Base-by-base conservation (phyloP, 2,888 invertebrate species). In the Pilophorus perplexus region DNA sequence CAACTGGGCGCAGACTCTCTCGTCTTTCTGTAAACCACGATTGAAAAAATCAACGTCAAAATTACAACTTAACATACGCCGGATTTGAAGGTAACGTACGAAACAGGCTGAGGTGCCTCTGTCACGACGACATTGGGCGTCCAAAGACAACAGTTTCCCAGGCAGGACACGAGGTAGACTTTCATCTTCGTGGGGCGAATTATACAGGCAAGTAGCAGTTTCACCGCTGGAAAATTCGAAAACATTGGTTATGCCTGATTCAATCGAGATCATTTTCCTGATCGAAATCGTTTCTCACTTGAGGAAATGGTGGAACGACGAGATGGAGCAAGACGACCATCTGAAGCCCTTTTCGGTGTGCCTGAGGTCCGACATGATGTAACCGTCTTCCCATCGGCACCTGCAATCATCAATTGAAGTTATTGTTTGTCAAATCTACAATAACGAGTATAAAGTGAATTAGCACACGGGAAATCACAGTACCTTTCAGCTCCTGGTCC, bases 371-470 rank as follows among this genome's bases (percentile, higher is more conserved):
- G 92, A 92, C 93, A 94, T 95, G 75, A 95, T 95, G 80, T 89
- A 95, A 64, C 94, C 94, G 77, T 95, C 94, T 76, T 94, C 93
- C 94, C 94, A 94, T 72, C 93, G 85, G 74, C 94, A 95, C 75
- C n/a, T n/a, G n/a, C n/a, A n/a, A n/a, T n/a, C n/a, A n/a, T n/a
- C n/a, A n/a, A n/a, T n/a, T n/a, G n/a, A n/a, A n/a, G n/a, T n/a
- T n/a, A n/a, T n/a, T n/a, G n/a, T n/a, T n/a, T n/a, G 92, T 91
- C n/a, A n/a, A n/a, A n/a, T n/a, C n/a, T n/a, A n/a, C n/a, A n/a
- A n/a, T n/a, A n/a, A n/a, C n/a, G n/a, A n/a, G n/a, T n/a, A n/a
- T n/a, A n/a, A n/a, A n/a, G n/a, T n/a, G n/a, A n/a, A n/a, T n/a
- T n/a, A n/a, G n/a, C n/a, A n/a, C n/a, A n/a, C 12, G n/a, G n/a